Evolutionary conservation across 2,797 vertebrate genomes (phyloP).

Genomic region (Streptopelia turtur): DNA sequence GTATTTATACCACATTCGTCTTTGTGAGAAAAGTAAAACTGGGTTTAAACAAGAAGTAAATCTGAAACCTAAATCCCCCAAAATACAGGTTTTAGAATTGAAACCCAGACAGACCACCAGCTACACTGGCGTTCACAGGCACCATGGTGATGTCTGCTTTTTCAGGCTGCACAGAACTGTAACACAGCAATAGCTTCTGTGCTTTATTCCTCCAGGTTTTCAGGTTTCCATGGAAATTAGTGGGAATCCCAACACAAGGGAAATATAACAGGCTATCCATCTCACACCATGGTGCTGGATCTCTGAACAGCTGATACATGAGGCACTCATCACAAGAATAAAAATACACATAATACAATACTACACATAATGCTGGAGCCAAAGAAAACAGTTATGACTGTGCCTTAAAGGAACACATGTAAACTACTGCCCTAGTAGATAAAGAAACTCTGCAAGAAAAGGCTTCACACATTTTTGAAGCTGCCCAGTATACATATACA

Average conservation of each 20-base stretch:
- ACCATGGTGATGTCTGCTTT: background rate
- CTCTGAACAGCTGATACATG: background rate
- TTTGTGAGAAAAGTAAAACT: background rate
- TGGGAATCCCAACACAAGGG: slow-evolving; percentile 26
- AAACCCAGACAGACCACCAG: background rate
- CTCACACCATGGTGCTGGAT: background rate
- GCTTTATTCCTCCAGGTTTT: background rate
- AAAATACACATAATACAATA: background rate
- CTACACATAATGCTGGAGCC: background rate
- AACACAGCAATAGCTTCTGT: background rate
- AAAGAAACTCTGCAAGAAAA: background rate
- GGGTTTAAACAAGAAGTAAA: background rate
- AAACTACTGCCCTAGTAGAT: background rate
- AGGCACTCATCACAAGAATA: background rate
- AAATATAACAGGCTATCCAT: slow-evolving; percentile 52
- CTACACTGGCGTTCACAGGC: background rate
- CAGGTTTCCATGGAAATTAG: slow-evolving; percentile 56
- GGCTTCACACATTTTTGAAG: background rate
- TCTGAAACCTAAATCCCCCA: background rate
- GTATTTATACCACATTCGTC: background rate
- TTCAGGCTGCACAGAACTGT: background rate
- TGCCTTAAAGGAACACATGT: background rate
- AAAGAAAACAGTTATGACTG: background rate
- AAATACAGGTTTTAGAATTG: background rate
- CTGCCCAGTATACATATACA: background rate